These are phyloP conservation scores for Cybosia mesomella DNA, from an alignment of 2,888 invertebrate species.

Conservation along the genomic window DNA sequence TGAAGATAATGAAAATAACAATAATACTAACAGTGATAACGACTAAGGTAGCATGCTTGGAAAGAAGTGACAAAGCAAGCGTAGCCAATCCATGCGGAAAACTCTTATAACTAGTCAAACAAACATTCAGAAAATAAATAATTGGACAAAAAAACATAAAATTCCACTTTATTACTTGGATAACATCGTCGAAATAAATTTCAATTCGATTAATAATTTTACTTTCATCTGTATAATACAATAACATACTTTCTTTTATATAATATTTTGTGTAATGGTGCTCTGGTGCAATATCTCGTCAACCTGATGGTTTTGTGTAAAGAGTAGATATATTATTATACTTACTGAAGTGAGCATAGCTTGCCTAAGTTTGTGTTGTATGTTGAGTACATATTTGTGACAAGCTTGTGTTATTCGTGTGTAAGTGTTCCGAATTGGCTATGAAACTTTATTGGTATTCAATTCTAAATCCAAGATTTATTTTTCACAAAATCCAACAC, in stretches of 20 bases:
- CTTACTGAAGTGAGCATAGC: conserved; percentile 45
- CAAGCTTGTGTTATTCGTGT: conserved; percentile 41
- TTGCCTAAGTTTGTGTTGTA: conserved; percentile 27
- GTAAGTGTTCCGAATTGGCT: conserved; percentile 38
- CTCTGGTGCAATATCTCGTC: conserved; percentile 15
- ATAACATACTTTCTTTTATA: neutral
- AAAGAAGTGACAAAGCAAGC: conserved; percentile 57
- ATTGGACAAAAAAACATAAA: neutral
- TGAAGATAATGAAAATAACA: conserved; percentile 33
- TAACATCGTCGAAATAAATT: conserved; percentile 5
- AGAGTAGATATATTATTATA: conserved; percentile 4
- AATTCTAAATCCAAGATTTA: neutral
- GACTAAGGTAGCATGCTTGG: conserved; percentile 45
- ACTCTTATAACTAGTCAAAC: conserved; percentile 22
- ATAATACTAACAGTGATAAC: conserved; percentile 21
- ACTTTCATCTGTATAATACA: neutral
- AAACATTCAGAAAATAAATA: conserved; percentile 4
- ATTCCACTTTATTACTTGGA: neutral
- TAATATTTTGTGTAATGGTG: conserved; percentile 14
- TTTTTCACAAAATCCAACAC: too few relatives aligned
- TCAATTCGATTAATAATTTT: neutral
- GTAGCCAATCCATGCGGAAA: conserved; percentile 55
- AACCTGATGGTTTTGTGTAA: neutral
- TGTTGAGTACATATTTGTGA: conserved; percentile 30
- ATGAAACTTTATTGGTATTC: conserved; percentile 26